Conservation (phyloP, 2,113 vertebrate species). For the human region GRCh38 chr16:76577501-76578000, state of each 20-base stretch:
- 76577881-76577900: neutral
- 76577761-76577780: neutral
- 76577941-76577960: neutral
- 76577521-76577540: neutral
- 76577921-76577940: neutral
- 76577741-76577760: constrained; percentile 25
- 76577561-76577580: neutral
- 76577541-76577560: neutral
- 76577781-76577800: constrained; percentile 30
- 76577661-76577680: neutral
- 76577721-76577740: constrained; percentile 34
- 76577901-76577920: constrained; percentile 28
- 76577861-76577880: neutral
- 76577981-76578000: neutral
- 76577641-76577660: constrained; percentile 32
- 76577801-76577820: neutral
- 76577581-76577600: constrained; percentile 47
- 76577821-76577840: neutral
- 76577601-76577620: neutral
- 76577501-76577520: neutral
- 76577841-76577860: constrained; percentile 19
- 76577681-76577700: constrained; percentile 35
- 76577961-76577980: neutral
- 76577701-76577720: constrained; percentile 34
- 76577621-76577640: neutral